Evolutionary conservation across 2,888 invertebrate species (phyloP), one percentile per base, ranked within the genome.

Genomic region (Drosophila meridionalis): DNA sequence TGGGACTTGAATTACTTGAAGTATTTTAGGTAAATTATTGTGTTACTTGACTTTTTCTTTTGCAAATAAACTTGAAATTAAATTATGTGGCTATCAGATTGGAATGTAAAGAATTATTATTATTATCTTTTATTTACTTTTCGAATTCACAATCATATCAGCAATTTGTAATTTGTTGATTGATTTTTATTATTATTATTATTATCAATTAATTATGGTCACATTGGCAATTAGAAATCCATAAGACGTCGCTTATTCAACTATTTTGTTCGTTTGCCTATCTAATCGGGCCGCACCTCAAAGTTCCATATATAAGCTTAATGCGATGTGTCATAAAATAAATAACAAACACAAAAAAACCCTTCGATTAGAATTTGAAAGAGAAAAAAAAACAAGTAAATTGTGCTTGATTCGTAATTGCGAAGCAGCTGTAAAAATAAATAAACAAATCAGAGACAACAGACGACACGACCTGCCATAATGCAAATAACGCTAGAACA

Each of bases 401-500:
- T 47, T 38, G 32, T 7, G 40, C 14, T 38, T 55, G 26, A n/a
- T 4, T 69, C 26, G 72, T 60, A 60, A 52, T 64, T 64, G 34
- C 48, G 36, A 59, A 47, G 3, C 47, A 59, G 40, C 48, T 61
- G 40, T 34, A 7, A 61, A 48, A 50, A 59, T 48, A 42, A 59
- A 28, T 38, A 62, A 45, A 48, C 55, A 61, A 63, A 52, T 64
- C 36, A 40, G 32, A 61, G 60, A 42, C 52, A 38, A 28, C 32
- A 32, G 20, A 20, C 57, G 67, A 59, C 78, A 47, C 61, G 76
- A 77, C 77, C 76, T 76, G 73, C 77, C 62, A 55, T 77, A 76
- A 73, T 63, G 57, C 40, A 26, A 53, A 68, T 48, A 50, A 28
- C 20, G 32, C 56, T 36, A 47, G 30, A 59, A 64, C 43, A 20